Conservation (phyloP, 2,888 invertebrate species). For the Sarcophaga carnaria region DNA sequence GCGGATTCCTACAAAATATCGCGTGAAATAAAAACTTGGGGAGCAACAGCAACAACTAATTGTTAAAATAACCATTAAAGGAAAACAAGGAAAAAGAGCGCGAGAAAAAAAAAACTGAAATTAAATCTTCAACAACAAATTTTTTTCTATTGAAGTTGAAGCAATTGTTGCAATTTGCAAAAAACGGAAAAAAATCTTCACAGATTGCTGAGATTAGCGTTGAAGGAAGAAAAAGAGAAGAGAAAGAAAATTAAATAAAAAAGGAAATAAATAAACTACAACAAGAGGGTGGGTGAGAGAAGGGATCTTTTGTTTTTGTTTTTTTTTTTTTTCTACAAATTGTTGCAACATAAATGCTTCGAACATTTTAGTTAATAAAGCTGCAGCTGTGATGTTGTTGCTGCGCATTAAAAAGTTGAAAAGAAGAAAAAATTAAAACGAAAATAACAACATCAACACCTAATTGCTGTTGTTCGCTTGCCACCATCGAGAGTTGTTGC, state of each 20-base stretch:
- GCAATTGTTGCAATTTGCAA: constrained; percentile 59
- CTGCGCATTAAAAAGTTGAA: not conserved
- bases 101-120: constrained; percentile 36
- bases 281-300: constrained; percentile 32
- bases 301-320: too few species aligned
- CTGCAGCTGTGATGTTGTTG: constrained; percentile 65
- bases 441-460: constrained; percentile 77
- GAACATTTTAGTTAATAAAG: constrained; percentile 71
- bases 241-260: not conserved
- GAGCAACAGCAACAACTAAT: constrained; percentile 57
- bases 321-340: not conserved
- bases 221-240: not conserved
- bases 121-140: not conserved
- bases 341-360: constrained; percentile 51
- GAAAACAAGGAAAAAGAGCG: not conserved
- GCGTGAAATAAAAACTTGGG: constrained; percentile 55
- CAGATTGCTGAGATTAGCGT: constrained; percentile 58
- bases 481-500: not conserved
- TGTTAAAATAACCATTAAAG: constrained; percentile 33
- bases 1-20: not conserved
- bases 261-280: constrained; percentile 56
- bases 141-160: constrained; percentile 42
- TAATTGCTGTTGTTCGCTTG: constrained; percentile 73
- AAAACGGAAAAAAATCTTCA: constrained; percentile 42
- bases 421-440: constrained; percentile 74